These are phyloP conservation scores for Vespertilio murinus DNA, from an alignment of 2,797 vertebrate genomes.

Conservation along the genomic window DNA sequence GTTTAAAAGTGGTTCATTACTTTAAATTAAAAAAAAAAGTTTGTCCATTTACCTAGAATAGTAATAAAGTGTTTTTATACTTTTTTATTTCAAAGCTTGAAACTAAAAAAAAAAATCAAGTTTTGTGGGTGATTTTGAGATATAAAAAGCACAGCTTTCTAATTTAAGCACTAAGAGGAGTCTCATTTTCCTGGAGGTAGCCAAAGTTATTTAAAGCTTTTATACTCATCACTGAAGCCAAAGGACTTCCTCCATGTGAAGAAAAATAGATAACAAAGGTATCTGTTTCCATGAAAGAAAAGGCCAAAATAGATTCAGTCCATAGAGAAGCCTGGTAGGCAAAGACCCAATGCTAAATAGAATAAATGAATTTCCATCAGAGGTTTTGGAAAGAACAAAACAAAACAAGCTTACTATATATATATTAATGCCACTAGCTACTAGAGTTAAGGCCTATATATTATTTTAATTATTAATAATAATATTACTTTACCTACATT, in stretches of 20 bases:
- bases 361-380: conserved; percentile 19
- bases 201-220: conserved; percentile 69
- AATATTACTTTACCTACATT: background rate
- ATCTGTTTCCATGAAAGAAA: conserved; percentile 53
- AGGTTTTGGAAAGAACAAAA: conserved; percentile 4
- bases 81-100: background rate
- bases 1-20: background rate
- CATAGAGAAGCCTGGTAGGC: conserved; percentile 40
- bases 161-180: conserved; percentile 53
- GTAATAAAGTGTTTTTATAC: background rate
- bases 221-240: conserved; percentile 40
- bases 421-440: background rate
- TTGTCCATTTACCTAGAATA: background rate
- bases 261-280: conserved; percentile 53
- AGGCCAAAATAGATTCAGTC: conserved; percentile 58
- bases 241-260: conserved; percentile 45
- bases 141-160: conserved; percentile 61
- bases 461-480: background rate
- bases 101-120: background rate
- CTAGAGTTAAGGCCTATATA: background rate
- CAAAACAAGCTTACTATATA: background rate
- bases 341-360: background rate
- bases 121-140: conserved; percentile 47
- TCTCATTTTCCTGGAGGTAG: conserved; percentile 60
- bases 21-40: background rate